These are phyloP conservation scores for Pantherophis vulpinus DNA, from an alignment of 2,797 vertebrate species.

Conservation along the genomic window DNA sequence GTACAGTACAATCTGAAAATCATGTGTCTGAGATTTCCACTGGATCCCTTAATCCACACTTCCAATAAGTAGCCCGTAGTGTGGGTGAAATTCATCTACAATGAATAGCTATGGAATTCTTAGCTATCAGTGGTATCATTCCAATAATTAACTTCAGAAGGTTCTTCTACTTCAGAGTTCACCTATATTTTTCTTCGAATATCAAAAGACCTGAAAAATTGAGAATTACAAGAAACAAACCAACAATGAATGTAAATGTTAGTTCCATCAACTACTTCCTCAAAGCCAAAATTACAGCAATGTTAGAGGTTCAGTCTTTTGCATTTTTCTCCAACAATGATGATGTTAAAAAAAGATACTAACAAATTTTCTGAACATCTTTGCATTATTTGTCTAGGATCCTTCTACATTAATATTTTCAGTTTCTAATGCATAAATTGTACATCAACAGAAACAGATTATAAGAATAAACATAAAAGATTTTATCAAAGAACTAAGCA, in stretches of 20 bases:
- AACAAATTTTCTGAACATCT: not conserved
- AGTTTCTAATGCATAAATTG: not conserved
- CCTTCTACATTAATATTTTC: not conserved
- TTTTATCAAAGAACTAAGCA: too few relatives aligned
- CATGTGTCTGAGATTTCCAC: not conserved
- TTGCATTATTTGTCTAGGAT: not conserved
- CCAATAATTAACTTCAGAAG: not conserved
- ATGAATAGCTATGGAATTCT: not conserved
- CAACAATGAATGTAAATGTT: not conserved
- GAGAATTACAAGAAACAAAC: not conserved
- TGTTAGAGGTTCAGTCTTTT: not conserved
- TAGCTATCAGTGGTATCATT: not conserved
- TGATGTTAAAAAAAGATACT: not conserved
- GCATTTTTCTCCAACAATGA: not conserved
- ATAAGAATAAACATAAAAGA: not conserved
- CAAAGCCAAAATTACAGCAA: not conserved
- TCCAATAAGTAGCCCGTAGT: not conserved
- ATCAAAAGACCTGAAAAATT: not conserved
- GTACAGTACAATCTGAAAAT: not conserved
- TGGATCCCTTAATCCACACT: not conserved
- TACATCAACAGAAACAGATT: not conserved
- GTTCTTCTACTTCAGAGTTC: not conserved
- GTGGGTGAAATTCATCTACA: not conserved
- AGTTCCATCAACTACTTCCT: not conserved
- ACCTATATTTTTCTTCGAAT: not conserved